These are phyloP conservation scores for Trilocha varians DNA, from an alignment of 2,888 invertebrate species.

Conservation along the genomic window DNA sequence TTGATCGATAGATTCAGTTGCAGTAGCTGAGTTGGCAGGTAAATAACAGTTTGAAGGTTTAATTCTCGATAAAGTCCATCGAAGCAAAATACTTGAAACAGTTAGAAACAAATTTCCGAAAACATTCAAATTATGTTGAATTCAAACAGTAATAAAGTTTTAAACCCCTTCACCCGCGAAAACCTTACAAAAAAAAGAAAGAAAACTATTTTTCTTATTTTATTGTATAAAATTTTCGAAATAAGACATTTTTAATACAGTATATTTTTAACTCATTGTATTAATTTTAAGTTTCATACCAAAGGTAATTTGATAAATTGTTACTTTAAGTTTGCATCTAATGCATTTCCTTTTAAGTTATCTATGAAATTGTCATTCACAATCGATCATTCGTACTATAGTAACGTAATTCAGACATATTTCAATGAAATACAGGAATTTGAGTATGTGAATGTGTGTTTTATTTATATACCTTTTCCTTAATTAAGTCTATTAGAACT, in stretches of 20 bases:
- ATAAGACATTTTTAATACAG: neutral
- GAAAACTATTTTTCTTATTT: neutral
- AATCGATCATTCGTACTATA: constrained; percentile 13
- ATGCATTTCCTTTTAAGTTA: neutral
- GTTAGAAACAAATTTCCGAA: no score
- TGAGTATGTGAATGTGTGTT: neutral
- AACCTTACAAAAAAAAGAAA: neutral
- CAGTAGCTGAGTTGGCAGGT: no score
- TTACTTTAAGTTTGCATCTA: neutral
- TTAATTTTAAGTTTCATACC: neutral
- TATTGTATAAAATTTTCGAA: neutral
- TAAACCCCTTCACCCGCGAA: no score
- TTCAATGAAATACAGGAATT: constrained; percentile 11
- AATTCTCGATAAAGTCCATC: no score
- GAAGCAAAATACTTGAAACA: no score
- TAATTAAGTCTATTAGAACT: no score
- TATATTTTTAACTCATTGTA: neutral
- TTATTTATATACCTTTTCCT: neutral
- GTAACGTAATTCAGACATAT: constrained; percentile 1
- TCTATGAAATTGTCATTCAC: constrained; percentile 11
- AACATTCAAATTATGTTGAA: no score
- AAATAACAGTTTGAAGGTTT: no score
- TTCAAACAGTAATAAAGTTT: no score
- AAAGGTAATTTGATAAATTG: neutral
- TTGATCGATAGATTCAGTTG: no score